Conservation (phyloP, 2,888 invertebrate genomes). For the Palloptera scutellata region DNA sequence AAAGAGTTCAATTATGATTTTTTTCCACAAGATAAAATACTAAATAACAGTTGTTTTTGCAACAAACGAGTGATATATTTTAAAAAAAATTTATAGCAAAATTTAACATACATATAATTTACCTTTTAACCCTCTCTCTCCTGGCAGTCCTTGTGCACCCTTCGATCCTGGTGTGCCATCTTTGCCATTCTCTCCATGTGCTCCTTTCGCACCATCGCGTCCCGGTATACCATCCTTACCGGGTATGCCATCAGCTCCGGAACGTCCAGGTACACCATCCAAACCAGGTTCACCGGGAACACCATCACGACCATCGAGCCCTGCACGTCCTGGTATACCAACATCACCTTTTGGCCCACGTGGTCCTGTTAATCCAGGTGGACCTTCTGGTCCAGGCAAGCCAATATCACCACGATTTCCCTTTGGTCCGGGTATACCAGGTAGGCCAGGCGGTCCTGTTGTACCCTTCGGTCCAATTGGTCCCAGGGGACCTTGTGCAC, state of each 20-base stretch:
- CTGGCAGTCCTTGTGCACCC: too few species aligned
- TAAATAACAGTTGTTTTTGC: too few species aligned
- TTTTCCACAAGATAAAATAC: too few species aligned
- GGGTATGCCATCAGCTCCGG: conserved; percentile 83
- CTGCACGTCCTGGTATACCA: conserved; percentile 76
- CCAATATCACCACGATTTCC: conserved; percentile 74
- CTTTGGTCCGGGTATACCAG: conserved; percentile 76
- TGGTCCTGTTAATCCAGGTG: conserved; percentile 54
- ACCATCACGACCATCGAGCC: conserved; percentile 87
- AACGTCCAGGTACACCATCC: conserved; percentile 81
- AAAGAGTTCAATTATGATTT: too few species aligned
- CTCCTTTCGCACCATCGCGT: conserved; percentile 65
- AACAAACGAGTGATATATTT: too few species aligned
- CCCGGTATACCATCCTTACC: conserved; percentile 79
- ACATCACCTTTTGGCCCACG: conserved; percentile 62
- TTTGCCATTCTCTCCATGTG: conserved; percentile 76
- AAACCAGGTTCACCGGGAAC: conserved; percentile 91
- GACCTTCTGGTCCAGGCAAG: conserved; percentile 69
- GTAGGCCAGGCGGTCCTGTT: conserved; percentile 68
- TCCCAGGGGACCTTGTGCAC: conserved; percentile 70
- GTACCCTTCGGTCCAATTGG: conserved; percentile 69
- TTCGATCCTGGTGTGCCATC: conserved; percentile 68
- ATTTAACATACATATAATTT: too few species aligned
- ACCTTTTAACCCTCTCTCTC: conserved; percentile 77
- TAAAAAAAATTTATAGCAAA: background rate